Evolutionary conservation across 2,113 vertebrate genomes (phyloP), one percentile per base, ranked within the genome.

Genomic region (Labeo catla): DNA sequence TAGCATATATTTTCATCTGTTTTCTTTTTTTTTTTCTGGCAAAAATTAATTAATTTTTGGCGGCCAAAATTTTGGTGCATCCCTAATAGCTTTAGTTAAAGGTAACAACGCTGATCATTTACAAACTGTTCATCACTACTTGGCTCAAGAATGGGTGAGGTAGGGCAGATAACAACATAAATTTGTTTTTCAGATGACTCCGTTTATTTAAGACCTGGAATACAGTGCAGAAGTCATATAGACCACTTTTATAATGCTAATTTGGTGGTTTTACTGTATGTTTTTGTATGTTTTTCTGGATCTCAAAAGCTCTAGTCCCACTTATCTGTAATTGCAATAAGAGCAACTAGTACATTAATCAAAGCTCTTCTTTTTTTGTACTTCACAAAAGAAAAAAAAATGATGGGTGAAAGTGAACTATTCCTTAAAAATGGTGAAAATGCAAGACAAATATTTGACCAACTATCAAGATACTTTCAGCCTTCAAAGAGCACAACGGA

Each of bases 401-500:
- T 28, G 28, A 28, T 28, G 39, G n/a, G 34, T 43, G 16, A 72
- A 21, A 10, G 68, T 70, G 15, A 70, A 43, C 36, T 73, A 45
- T 47, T 74, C n/a, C 9, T 8, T n/a, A 57, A 57, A 79, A 61
- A 61, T 9, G 28, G 8, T 12, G 8, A 61, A 79, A 43, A 49
- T 49, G 59, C 43, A n/a, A 61, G 16, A 74, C 49, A 54, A 54
- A 52, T 19, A 81, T 81, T 81, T 65, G 59, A 65, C 39, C 59
- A 68, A 19, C 47, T 49, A 50, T 47, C 15, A 50, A 68, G 19
- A 79, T 43, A n/a, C 23, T 6, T 76, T 76, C 13, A 45, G 8
- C 68, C 36, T 72, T 72, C 8, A 0, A 11, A 72, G 23, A 52
- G 11, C 79, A 49, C 43, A 50, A 49, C 8, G 8, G 23, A 6